Evolutionary conservation across 2,888 invertebrate genomes (phyloP), one percentile per base, ranked within the genome.

Genomic region (Drosophila fungiperda): DNA sequence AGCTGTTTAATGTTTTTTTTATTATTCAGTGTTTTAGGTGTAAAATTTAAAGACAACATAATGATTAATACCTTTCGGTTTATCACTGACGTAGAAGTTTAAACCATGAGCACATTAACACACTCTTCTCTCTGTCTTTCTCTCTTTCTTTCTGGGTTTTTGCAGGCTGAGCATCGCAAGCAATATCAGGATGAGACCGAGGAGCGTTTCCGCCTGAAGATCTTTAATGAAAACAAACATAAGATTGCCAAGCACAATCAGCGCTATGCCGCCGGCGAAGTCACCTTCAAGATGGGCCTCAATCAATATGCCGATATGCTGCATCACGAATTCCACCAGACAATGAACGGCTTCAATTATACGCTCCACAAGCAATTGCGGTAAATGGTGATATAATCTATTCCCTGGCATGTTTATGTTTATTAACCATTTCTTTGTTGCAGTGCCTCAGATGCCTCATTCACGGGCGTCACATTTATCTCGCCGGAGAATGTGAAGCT

Each of bases 301-400:
- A 29, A 29, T 6, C 5, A 29, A 29, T 29, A 29, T 29, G 29
- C 29, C 6, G 29, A 29, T 29, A 29, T 29, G 29, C 29, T 29
- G 29, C 29, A 29, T 29, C 29, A 29, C 29, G 29, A 29, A 29
- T 29, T 29, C 29, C 29, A 6, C 6, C 29, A 29, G 5, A 93
- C 93, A 0, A 92, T 96, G 91, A 96, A 96, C 90, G 96, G 96
- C 40, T 96, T 95, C 92, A 96, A 96, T 73, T 86, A 89, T 54
- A 92, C 92, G 1, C 67, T 83, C 72, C 78, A 83, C 60, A 87
- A 90, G 65, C 55, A 87, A 36, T 48, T 90, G 73, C 89, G 90
- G 92, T 92, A 80, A 80, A 32, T 2, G 5, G 5, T 26, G 26
- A 3, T 26, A 26, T 26, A 26, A 26, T 26, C 4, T 26, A 26